Conservation (phyloP, 2,888 invertebrate genomes). For the Diarsia brunnea region DNA sequence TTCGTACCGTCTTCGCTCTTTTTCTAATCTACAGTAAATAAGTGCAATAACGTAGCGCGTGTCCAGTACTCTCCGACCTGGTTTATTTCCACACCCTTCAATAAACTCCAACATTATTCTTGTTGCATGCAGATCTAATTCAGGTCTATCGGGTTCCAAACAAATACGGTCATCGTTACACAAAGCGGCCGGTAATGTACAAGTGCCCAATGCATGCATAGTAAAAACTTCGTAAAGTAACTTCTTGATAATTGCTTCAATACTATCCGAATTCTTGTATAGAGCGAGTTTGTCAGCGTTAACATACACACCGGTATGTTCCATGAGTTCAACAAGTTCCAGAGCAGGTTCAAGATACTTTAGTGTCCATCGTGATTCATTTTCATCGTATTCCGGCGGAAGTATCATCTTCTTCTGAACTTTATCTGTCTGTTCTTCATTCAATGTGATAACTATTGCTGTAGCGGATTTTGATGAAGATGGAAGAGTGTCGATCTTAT, state of each 20-base stretch:
- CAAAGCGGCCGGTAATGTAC: neutral
- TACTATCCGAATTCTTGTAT: neutral
- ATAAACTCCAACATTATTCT: neutral
- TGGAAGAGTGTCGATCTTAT: no score
- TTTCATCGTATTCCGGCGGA: slow-evolving; percentile 5
- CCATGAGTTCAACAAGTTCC: slow-evolving; percentile 18
- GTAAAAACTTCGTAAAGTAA: slow-evolving; percentile 9
- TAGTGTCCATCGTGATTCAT: no score
- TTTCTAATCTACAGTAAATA: neutral
- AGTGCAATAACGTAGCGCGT: neutral
- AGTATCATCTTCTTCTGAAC: neutral
- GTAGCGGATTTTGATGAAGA: no score
- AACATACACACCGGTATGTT: slow-evolving; percentile 18
- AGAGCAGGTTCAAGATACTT: neutral
- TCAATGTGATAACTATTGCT: neutral
- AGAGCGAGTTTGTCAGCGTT: neutral
- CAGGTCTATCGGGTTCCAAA: neutral
- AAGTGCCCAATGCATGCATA: slow-evolving; percentile 4
- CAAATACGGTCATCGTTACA: neutral
- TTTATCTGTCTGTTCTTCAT: neutral
- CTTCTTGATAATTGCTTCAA: neutral
- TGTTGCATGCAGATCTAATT: slow-evolving; percentile 1
- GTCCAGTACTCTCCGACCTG: neutral
- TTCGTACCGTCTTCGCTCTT: neutral
- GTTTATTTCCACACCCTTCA: neutral